phyloP scores from a whole-genome alignment of 2,797 vertebrate genomes.

The Bradypodion ventrale region DNA sequence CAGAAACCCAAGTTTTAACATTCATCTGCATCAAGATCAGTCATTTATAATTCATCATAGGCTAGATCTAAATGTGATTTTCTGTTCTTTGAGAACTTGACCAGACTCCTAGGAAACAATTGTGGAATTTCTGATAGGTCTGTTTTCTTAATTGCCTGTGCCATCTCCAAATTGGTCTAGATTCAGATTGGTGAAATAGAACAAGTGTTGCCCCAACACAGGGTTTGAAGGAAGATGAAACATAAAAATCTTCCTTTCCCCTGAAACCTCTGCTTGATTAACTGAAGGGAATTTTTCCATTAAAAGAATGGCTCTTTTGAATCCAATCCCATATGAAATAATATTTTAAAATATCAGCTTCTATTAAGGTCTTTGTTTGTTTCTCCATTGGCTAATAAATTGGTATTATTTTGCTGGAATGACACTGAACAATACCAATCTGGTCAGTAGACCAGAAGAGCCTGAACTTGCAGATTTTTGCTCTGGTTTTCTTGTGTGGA shows the following conservation, averaged over 20 bases:
- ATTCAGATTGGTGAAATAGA: no score
- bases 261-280: neutral
- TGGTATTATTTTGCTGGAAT: neutral
- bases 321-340: neutral
- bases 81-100: neutral
- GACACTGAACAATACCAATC: neutral
- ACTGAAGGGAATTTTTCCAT: neutral
- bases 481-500: neutral
- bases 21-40: neutral
- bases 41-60: neutral
- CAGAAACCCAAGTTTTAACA: slow-evolving; percentile 28
- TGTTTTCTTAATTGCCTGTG: neutral
- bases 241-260: neutral
- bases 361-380: neutral
- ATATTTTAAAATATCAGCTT: neutral
- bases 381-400: neutral
- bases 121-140: neutral
- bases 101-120: neutral
- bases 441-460: neutral
- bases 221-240: neutral
- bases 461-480: neutral
- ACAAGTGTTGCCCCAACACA: neutral
- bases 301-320: neutral
- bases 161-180: neutral
- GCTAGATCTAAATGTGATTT: neutral